Conservation (phyloP, 2,797 vertebrate genomes). For the Catharus ustulatus region DNA sequence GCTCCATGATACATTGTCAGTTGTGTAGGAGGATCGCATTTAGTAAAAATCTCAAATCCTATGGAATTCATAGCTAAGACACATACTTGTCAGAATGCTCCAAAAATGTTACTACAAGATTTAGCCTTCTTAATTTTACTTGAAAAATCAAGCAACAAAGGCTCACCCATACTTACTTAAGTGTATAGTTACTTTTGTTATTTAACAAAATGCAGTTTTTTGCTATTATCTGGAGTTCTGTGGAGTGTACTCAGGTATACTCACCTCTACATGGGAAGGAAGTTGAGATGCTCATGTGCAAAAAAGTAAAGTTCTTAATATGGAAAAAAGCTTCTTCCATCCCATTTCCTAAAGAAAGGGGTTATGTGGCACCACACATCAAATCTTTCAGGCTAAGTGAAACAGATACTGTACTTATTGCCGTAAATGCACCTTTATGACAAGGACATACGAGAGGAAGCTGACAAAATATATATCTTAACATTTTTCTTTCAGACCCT, state of each 20-base stretch:
- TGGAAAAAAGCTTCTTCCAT: neutral
- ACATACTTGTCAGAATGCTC: neutral
- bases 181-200: neutral
- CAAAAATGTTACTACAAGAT: neutral
- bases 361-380: neutral
- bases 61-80: neutral
- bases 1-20: neutral
- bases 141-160: neutral
- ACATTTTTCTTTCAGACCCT: neutral
- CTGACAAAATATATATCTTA: neutral
- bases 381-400: neutral
- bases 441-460: neutral
- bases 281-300: neutral
- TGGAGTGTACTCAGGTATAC: neutral
- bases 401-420: neutral
- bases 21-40: neutral
- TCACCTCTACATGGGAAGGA: neutral
- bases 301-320: neutral
- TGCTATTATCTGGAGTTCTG: neutral
- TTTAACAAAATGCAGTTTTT: neutral
- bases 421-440: neutral
- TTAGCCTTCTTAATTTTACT: neutral
- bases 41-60: neutral
- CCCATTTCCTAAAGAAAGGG: neutral
- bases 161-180: neutral